phyloP scores from a whole-genome alignment of 2,888 invertebrate species.

The Tiphia femorata region DNA sequence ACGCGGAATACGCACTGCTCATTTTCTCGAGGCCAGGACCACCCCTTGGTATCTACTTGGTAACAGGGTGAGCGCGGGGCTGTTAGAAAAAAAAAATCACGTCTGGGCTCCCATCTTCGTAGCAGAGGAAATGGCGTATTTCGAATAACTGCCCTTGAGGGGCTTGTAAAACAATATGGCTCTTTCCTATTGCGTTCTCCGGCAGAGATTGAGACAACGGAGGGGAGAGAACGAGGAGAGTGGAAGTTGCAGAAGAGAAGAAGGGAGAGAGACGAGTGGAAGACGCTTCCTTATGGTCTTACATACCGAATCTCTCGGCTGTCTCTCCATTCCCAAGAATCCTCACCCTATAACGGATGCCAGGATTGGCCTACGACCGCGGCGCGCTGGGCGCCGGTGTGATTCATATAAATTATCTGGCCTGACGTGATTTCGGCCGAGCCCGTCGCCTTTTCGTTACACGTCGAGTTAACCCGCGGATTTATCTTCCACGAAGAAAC shows the following conservation, averaged over 20 bases:
- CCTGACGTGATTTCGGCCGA: slow-evolving; percentile 32
- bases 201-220: no score
- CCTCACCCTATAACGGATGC: slow-evolving; percentile 20
- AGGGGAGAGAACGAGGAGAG: no score
- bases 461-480: slow-evolving; percentile 36
- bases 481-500: slow-evolving; percentile 34
- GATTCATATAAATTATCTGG: slow-evolving; percentile 39
- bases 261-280: no score
- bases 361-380: slow-evolving; percentile 20
- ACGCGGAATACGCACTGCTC: no score
- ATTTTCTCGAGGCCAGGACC: no score
- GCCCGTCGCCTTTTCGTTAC: slow-evolving; percentile 33
- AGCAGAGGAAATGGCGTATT: not conserved
- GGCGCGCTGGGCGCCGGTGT: no score
- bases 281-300: slow-evolving; percentile 8
- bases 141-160: slow-evolving; percentile 16
- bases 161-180: slow-evolving; percentile 22
- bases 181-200: slow-evolving; percentile 2
- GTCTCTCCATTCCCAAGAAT: not conserved
- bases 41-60: no score
- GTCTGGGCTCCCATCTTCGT: not conserved
- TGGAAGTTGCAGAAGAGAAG: no score
- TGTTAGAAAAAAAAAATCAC: not conserved
- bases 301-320: slow-evolving; percentile 7
- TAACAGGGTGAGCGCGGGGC: not conserved